Evolutionary conservation across 2,888 invertebrate species (phyloP).

Genomic region (Epistrophe grossulariae): DNA sequence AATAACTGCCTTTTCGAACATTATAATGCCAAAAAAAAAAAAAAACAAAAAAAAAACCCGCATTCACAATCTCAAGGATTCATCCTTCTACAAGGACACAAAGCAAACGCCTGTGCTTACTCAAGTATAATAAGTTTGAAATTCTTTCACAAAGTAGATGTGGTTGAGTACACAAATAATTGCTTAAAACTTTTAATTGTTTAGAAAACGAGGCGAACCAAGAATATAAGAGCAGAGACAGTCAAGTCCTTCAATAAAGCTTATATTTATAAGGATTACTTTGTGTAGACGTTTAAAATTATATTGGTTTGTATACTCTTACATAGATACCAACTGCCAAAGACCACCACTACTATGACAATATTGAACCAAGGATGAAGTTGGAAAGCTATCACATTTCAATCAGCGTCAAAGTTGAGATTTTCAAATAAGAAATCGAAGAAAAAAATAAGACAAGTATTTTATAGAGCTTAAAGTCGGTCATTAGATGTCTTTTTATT

Average conservation of each 20-base stretch:
- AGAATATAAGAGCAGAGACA: background rate
- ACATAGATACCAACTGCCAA: background rate
- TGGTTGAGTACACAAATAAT: conserved; percentile 57
- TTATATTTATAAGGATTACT: conserved; percentile 19
- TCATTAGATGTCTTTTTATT: background rate
- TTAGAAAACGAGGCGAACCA: conserved; percentile 38
- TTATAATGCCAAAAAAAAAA: conserved; percentile 8
- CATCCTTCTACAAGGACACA: conserved; percentile 13
- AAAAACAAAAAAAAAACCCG: too few species aligned
- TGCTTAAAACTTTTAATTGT: conserved; percentile 67
- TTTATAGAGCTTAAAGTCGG: background rate
- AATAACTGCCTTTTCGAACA: background rate
- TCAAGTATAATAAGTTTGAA: conserved; percentile 29
- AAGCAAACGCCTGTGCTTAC: background rate
- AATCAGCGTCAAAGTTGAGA: conserved; percentile 24
- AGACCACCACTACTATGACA: background rate
- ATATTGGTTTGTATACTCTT: background rate
- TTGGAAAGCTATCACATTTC: conserved; percentile 43
- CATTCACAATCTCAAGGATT: conserved; percentile 1
- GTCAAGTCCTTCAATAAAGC: too few species aligned
- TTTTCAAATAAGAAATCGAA: conserved; percentile 2
- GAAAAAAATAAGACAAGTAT: background rate
- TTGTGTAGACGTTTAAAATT: conserved; percentile 28
- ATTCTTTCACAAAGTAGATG: conserved; percentile 30
- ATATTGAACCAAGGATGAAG: conserved; percentile 36